Conservation (phyloP, 2,113 vertebrate genomes). For the Hippoglossus stenolepis region DNA sequence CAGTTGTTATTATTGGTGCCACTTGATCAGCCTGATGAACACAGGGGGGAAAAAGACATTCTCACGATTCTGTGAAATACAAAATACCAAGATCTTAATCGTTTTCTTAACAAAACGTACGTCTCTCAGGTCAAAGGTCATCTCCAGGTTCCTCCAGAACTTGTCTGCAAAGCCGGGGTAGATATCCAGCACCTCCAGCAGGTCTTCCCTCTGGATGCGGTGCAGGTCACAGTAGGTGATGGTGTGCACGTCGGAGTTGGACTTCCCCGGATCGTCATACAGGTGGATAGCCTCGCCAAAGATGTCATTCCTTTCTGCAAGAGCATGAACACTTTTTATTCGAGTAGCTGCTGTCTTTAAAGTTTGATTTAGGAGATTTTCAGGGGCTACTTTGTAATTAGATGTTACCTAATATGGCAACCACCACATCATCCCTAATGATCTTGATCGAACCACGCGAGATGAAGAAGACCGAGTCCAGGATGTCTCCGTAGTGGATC, state of each 20-base stretch:
- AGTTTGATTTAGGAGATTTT: background rate
- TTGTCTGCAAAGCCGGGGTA: slow-evolving; percentile 93
- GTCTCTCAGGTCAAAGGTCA: slow-evolving; percentile 95
- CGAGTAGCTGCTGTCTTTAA: background rate
- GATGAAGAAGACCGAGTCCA: slow-evolving; percentile 95
- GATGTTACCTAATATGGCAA: slow-evolving; percentile 90
- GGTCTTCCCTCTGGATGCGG: slow-evolving; percentile 91
- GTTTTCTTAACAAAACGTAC: slow-evolving; percentile 78
- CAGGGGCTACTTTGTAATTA: background rate
- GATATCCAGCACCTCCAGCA: slow-evolving; percentile 94
- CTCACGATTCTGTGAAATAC: background rate
- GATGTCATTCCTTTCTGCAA: slow-evolving; percentile 92
- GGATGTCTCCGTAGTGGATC: slow-evolving; percentile 92
- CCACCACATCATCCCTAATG: slow-evolving; percentile 89
- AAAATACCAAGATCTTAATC: background rate
- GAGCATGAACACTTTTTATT: background rate
- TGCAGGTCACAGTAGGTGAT: slow-evolving; percentile 97
- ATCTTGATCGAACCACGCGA: slow-evolving; percentile 95
- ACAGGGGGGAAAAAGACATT: background rate
- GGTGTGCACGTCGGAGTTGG: slow-evolving; percentile 89
- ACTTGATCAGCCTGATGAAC: slow-evolving; percentile 85
- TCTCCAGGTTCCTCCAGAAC: slow-evolving; percentile 96
- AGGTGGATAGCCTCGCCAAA: slow-evolving; percentile 94
- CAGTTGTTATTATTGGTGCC: slow-evolving; percentile 82
- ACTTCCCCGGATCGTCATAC: slow-evolving; percentile 90